These are phyloP conservation scores for Addax nasomaculatus DNA, from an alignment of 2,113 vertebrate species.

Conservation along the genomic window DNA sequence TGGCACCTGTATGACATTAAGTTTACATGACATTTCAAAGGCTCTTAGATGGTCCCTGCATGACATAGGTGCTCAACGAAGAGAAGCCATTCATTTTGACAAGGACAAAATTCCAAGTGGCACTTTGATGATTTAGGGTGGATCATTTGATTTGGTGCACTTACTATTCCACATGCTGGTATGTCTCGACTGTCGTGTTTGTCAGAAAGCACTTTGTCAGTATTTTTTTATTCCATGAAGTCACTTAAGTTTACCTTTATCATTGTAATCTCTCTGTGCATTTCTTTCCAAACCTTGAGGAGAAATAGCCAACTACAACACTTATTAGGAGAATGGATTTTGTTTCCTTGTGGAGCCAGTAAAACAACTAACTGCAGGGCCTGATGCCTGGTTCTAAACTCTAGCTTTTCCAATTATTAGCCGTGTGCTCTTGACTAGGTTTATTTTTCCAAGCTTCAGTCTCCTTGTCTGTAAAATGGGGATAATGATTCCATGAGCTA, in stretches of 20 bases:
- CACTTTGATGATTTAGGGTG: neutral
- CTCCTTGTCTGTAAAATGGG: slow-evolving; percentile 1
- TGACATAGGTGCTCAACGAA: neutral
- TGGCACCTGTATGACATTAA: slow-evolving; percentile 10
- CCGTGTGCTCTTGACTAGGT: neutral
- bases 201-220: neutral
- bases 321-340: neutral
- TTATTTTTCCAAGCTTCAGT: neutral
- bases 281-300: slow-evolving; percentile 10
- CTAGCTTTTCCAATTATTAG: neutral
- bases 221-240: neutral
- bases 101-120: neutral
- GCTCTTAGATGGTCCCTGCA: neutral
- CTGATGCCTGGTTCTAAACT: neutral
- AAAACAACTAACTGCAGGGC: neutral
- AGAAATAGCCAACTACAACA: neutral
- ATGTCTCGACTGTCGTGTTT: neutral
- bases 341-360: neutral
- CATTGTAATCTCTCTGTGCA: slow-evolving; percentile 3
- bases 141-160: slow-evolving; percentile 2
- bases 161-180: neutral
- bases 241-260: slow-evolving; percentile 47
- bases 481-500: neutral
- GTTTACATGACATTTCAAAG: slow-evolving; percentile 1
- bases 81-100: slow-evolving; percentile 44